Percentiles rank a stretch among this genome's conserved stretches.
Evolutionary conservation across 2,888 invertebrate species (phyloP).

Genomic region (Drosophila parthenogenetica): DNA sequence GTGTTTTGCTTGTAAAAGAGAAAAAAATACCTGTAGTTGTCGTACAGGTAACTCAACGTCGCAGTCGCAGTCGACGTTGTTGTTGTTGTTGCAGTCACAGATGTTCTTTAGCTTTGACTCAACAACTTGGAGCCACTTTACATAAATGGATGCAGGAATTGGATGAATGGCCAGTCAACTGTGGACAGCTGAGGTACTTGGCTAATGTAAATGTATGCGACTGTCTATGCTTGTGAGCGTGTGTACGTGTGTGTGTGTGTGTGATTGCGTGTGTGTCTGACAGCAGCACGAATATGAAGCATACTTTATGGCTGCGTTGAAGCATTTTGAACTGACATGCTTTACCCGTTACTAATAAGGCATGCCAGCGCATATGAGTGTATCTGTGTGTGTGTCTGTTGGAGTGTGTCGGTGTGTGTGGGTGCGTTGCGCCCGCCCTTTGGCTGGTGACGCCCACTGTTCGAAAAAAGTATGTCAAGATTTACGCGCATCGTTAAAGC

Average conservation of each 20-base stretch:
- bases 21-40: conserved; percentile 13
- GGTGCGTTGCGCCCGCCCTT: conserved; percentile 24
- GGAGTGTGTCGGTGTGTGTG: conserved; percentile 4
- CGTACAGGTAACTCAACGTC: conserved; percentile 19
- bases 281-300: conserved; percentile 56
- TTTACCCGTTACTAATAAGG: conserved; percentile 37
- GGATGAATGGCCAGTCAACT: conserved; percentile 62
- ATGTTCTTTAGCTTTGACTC: conserved; percentile 18
- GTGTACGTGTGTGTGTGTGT: neutral
- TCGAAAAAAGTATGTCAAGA: conserved; percentile 74
- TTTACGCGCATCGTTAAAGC: conserved; percentile 78
- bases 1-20: neutral
- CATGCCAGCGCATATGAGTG: conserved; percentile 5
- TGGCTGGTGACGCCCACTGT: conserved; percentile 30
- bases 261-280: conserved; percentile 20
- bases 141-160: conserved; percentile 57
- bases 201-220: conserved; percentile 39
- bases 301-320: conserved; percentile 51
- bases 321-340: conserved; percentile 32
- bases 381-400: conserved; percentile 1
- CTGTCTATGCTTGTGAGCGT: neutral
- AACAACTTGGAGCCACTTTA: conserved; percentile 58
- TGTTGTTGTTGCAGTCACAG: conserved; percentile 6
- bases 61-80: neutral
- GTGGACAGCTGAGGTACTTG: conserved; percentile 57